These are phyloP conservation scores for Eira barbara DNA, from an alignment of 2,113 vertebrate genomes.

Conservation along the genomic window DNA sequence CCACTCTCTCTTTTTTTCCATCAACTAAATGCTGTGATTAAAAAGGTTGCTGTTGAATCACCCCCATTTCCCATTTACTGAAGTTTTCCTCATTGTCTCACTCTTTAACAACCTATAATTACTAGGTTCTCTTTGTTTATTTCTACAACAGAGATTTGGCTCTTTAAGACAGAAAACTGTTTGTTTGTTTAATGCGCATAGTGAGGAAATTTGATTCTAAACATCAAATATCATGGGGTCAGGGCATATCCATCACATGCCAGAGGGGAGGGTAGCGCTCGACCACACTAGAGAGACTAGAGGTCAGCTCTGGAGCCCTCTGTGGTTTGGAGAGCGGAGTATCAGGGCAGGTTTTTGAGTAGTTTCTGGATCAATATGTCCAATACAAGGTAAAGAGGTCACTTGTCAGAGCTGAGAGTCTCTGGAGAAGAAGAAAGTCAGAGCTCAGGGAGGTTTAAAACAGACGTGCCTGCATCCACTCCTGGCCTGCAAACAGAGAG, in stretches of 20 bases:
- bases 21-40: neutral
- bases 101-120: neutral
- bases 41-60: neutral
- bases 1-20: neutral
- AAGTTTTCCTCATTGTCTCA: constrained; percentile 21
- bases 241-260: constrained; percentile 45
- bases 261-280: constrained; percentile 62
- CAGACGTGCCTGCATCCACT: neutral
- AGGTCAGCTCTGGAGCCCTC: constrained; percentile 67
- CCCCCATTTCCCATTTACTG: neutral
- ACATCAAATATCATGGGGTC: constrained; percentile 68
- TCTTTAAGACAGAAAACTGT: constrained; percentile 56
- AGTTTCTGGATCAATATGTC: constrained; percentile 81
- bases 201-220: constrained; percentile 69
- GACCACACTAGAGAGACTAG: constrained; percentile 24
- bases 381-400: constrained; percentile 80
- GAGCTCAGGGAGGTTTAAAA: constrained; percentile 50
- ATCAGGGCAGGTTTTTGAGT: constrained; percentile 72
- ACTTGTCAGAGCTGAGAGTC: constrained; percentile 75
- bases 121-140: neutral
- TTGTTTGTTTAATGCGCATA: constrained; percentile 67
- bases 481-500: neutral
- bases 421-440: constrained; percentile 74
- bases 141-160: constrained; percentile 33
- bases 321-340: constrained; percentile 66